Conservation (phyloP, 2,797 vertebrate species). For the Coendou prehensilis region DNA sequence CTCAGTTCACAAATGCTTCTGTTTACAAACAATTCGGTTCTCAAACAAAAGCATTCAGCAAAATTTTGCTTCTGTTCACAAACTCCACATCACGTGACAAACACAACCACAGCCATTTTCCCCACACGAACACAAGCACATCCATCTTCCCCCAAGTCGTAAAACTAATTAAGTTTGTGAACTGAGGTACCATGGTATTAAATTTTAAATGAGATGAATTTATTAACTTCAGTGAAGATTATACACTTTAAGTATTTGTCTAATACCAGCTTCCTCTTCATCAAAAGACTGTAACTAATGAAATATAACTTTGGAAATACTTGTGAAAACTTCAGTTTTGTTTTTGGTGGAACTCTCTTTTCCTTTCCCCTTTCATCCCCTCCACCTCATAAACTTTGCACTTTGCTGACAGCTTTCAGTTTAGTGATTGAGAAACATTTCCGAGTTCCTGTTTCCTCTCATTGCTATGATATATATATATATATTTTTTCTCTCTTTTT, state of each 20-base stretch:
- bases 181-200: neutral
- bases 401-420: neutral
- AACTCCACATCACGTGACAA: neutral
- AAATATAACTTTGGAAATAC: neutral
- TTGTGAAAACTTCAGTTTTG: neutral
- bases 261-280: neutral
- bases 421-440: neutral
- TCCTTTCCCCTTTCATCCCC: neutral
- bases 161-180: neutral
- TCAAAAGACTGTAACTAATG: neutral
- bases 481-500: too few relatives aligned
- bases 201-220: neutral
- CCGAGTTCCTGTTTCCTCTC: neutral
- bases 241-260: neutral
- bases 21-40: neutral
- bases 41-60: neutral
- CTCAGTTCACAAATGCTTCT: neutral
- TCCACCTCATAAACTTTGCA: neutral
- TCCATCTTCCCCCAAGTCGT: neutral
- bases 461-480: neutral
- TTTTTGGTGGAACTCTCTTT: neutral
- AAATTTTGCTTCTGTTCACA: neutral
- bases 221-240: neutral
- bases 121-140: neutral
- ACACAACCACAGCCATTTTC: neutral